Evolutionary conservation across 2,888 invertebrate species (phyloP).

Genomic region (Drosophila barbarae): DNA sequence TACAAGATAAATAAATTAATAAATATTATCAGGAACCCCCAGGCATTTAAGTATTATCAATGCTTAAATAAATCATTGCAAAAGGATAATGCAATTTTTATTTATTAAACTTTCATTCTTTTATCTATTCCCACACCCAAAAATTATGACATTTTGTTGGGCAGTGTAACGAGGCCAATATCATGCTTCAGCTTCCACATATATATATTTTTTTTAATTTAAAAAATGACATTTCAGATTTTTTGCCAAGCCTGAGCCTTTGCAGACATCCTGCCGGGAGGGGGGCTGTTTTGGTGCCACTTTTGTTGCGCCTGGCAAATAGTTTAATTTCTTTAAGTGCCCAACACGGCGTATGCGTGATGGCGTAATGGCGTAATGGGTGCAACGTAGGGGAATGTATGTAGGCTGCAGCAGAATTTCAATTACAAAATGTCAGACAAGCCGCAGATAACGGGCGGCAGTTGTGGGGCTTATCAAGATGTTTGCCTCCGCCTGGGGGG

Average conservation of each 20-base stretch:
- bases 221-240: conserved; percentile 52
- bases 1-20: neutral
- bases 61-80: neutral
- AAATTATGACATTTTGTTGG: conserved; percentile 5
- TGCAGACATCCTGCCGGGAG: neutral
- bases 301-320: conserved; percentile 44
- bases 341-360: conserved; percentile 53
- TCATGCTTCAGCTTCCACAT: conserved; percentile 50
- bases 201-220: conserved; percentile 55
- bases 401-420: conserved; percentile 65
- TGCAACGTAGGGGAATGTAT: conserved; percentile 32
- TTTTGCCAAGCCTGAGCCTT: neutral
- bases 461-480: conserved; percentile 42
- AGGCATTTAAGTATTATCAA: neutral
- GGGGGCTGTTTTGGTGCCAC: conserved; percentile 10
- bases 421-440: conserved; percentile 66
- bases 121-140: neutral
- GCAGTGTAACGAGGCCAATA: conserved; percentile 63
- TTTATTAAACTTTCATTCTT: neutral
- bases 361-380: conserved; percentile 14
- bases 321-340: conserved; percentile 69
- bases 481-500: conserved; percentile 20
- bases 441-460: conserved; percentile 59
- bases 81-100: neutral
- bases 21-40: neutral